Percentiles rank a stretch among this genome's conserved stretches.
Conservation (phyloP, 1,140 invertebrate genomes). For the Aphidius gifuensis region DNA sequence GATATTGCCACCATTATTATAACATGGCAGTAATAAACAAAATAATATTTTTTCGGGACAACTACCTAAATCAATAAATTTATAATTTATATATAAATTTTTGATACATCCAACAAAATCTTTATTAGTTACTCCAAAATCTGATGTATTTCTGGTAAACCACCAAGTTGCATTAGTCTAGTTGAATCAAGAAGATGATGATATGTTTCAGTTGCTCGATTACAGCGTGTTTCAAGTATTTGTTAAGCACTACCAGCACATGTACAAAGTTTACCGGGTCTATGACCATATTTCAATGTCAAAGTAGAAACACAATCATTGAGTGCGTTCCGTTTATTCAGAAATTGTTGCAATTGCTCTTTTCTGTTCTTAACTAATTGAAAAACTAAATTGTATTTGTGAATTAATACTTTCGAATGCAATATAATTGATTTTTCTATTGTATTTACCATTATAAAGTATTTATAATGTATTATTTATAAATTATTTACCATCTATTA, state of each 20-base stretch:
- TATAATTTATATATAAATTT: constrained; percentile 84
- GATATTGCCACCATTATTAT: constrained; percentile 83
- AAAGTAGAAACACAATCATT: constrained; percentile 89
- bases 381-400: constrained; percentile 83
- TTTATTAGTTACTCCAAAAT: constrained; percentile 78
- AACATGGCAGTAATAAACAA: constrained; percentile 79
- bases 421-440: constrained; percentile 92
- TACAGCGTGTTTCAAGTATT: constrained; percentile 73
- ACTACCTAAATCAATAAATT: constrained; percentile 87
- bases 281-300: constrained; percentile 70
- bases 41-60: constrained; percentile 82
- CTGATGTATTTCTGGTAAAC: constrained; percentile 77
- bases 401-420: constrained; percentile 78
- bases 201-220: constrained; percentile 85
- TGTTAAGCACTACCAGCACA: constrained; percentile 80
- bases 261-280: constrained; percentile 72
- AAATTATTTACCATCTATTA: constrained; percentile 75
- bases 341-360: constrained; percentile 67
- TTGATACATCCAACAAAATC: constrained; percentile 90
- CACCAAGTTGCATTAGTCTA: constrained; percentile 91
- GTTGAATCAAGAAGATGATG: constrained; percentile 94
- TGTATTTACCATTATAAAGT: constrained; percentile 93
- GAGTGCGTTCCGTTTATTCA: constrained; percentile 74
- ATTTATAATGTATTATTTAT: too few relatives aligned
- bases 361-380: constrained; percentile 75